A percentile compares a stretch with the other conserved stretches of the same genome.
phyloP scores from a whole-genome alignment of 2,888 invertebrate genomes.

The Drosophila villosipedis region DNA sequence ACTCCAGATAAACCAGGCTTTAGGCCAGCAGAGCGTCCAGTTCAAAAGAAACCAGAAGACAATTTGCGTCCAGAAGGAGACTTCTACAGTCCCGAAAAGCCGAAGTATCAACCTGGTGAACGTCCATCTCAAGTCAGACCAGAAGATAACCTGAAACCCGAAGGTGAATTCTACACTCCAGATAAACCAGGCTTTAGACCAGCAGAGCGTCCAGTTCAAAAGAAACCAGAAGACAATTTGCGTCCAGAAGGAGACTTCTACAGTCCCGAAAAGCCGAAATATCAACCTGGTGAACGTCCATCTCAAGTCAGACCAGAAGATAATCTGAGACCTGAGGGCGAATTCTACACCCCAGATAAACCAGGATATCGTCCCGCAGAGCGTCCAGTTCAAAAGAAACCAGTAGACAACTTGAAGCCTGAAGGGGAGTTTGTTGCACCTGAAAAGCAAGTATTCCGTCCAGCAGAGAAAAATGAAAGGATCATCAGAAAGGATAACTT shows the following conservation, averaged over 20 bases:
- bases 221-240: too few species aligned
- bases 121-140: too few species aligned
- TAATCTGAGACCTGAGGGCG: neutral
- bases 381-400: conserved; percentile 46
- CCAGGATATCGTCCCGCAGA: neutral
- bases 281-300: neutral
- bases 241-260: too few species aligned
- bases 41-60: neutral
- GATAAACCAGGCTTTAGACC: neutral
- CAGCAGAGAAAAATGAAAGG: conserved; percentile 32
- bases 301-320: neutral
- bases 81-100: neutral
- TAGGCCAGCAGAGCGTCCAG: neutral
- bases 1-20: neutral
- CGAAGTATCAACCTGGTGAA: too few species aligned
- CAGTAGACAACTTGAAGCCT: conserved; percentile 30
- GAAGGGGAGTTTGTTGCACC: conserved; percentile 75
- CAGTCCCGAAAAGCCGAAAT: neutral
- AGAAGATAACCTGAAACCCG: too few species aligned
- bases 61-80: neutral
- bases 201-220: neutral
- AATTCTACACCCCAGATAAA: too few species aligned
- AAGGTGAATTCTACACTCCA: too few species aligned
- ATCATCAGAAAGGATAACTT: conserved; percentile 85
- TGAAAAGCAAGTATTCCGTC: conserved; percentile 69